phyloP scores from a whole-genome alignment of 2,113 vertebrate species.

The Camelus bactrianus region DNA sequence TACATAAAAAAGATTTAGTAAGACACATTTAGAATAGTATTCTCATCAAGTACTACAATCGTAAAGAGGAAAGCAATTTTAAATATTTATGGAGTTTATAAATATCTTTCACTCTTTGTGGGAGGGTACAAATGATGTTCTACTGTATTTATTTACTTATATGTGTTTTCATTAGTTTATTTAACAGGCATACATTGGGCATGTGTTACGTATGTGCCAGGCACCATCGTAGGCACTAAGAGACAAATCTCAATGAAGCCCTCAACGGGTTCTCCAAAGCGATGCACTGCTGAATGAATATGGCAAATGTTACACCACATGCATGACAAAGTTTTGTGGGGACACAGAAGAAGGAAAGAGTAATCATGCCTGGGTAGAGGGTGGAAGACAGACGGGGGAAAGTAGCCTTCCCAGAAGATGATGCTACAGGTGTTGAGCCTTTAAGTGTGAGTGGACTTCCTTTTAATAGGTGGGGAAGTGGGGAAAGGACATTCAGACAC shows the following conservation, averaged over 20 bases:
- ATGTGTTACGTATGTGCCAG: not conserved
- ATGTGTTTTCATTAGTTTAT: not conserved
- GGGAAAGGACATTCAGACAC: not conserved
- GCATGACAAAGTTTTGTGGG: not conserved
- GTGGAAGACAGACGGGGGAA: not conserved
- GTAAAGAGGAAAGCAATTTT: constrained; percentile 70
- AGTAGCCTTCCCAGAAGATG: not conserved
- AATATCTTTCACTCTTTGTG: constrained; percentile 57
- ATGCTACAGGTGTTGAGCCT: not conserved
- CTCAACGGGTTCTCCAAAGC: not conserved
- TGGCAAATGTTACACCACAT: not conserved
- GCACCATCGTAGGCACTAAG: not conserved
- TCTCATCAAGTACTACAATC: constrained; percentile 65
- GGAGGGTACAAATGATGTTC: constrained; percentile 4
- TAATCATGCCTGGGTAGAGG: no score
- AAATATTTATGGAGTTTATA: constrained; percentile 73
- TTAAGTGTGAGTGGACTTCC: not conserved
- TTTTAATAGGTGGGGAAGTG: not conserved
- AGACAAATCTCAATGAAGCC: not conserved
- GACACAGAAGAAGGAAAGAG: not conserved
- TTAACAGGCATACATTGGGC: not conserved
- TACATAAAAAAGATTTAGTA: constrained; percentile 73
- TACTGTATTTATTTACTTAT: constrained; percentile 14
- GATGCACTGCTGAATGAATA: not conserved
- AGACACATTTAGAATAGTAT: constrained; percentile 60